Evolutionary conservation across 2,888 invertebrate species (phyloP), one percentile per base, ranked within the genome.

Genomic region (Hypsopygia costalis): DNA sequence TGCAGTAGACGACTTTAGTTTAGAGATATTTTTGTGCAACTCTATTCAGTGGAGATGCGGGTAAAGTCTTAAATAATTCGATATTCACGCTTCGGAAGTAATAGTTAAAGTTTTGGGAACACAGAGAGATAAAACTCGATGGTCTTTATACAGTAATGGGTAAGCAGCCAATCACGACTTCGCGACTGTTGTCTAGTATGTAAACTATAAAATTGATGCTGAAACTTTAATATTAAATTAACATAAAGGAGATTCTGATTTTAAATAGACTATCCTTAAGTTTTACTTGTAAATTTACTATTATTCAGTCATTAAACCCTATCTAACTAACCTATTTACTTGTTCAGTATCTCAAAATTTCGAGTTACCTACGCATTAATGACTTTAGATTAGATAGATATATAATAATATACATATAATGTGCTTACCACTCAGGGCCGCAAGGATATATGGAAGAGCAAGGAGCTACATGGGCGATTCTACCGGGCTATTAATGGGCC

Each of bases 1-100:
- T 70, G 63, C 62, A 62, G 52, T 55, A 52, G 51, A 58, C 54
- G 51, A 12, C 27, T 32, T 38, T 38, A 6, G 9, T 31, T 20
- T 11, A 8, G 11, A 10, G 16, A 28, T 33, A 27, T 27, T 32
- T 38, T 33, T 33, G 10, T 39, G 20, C 27, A 16, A 33, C 33
- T 33, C 27, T 32, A 39, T 39, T 28, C 32, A 16, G 16, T 6
- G 31, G 11, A 8, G 25, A 25, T 31, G 29, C 20, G 21, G 11
- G 6, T 11, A 11, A 36, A 16, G 27, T 28, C 27, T 39, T 33
- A 33, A 39, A 39, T 21, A 30, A 32, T 10, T 11, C 12, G 10
- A 6, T 10, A 25, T 32, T 31, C 39, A 22, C 27, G 25, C 27
- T 33, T 20, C 25, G 25, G 25, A 8, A 25, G 25, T 27, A 33